Evolutionary conservation across 2,888 invertebrate genomes (phyloP), one percentile per base, ranked within the genome.

Genomic region (Archaeoteleia sp.): DNA sequence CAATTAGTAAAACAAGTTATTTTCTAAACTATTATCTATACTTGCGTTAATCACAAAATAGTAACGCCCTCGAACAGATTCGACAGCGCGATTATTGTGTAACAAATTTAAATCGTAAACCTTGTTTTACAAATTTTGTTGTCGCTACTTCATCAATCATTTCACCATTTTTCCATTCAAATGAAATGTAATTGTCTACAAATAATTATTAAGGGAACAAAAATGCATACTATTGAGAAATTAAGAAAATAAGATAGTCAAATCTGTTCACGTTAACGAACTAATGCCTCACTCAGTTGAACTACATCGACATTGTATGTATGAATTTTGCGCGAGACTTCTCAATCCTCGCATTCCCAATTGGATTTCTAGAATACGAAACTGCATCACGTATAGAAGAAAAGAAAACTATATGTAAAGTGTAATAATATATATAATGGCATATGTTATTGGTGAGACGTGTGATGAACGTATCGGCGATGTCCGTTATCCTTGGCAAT

Each of bases 1-100:
- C 84, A 87, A 78, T 84, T 80, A 82, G 80, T 83, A 82, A 84
- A 83, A 82, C 75, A 72, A 80, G 80, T 84, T 83, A 84, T 79
- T 83, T 60, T 78, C 78, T 80, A 82, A 75, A 77, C 78, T 80
- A 79, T 76, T 71, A 67, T 74, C 80, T 75, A 75, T 70, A 68
- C 62, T 68, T 69, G 73, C 63, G 80, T 82, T 82, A 83, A 81
- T 83, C 75, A 82, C 82, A 82, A 78, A 80, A 74, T 74, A 75
- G 67, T 58, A 58, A 61, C 71, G 70, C 20, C 54, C 60, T 60
- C 61, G 43, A 66, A 70, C 48, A 70, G 29, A 58, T 66, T 45
- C 15, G 49, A 57, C 45, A 37, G 9, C 9, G n/a, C 3, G 1
- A 12, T 32, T 32, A 23, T 29, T n/a, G n/a, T n/a, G n/a, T 29